Evolutionary conservation across 1,140 invertebrate genomes (phyloP).

Genomic region (Caenorhabditis brenneri): DNA sequence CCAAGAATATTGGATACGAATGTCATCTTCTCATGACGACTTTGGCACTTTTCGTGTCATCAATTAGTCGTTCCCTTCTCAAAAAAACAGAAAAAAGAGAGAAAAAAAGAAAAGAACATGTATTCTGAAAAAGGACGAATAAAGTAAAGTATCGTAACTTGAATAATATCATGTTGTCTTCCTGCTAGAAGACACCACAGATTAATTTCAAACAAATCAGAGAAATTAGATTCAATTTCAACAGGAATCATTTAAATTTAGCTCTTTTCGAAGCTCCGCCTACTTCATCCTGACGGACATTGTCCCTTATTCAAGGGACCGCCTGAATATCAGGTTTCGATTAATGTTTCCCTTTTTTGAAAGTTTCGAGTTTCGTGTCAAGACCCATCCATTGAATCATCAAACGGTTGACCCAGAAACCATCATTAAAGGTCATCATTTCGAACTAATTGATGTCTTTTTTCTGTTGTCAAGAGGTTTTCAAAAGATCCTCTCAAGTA

Average conservation of each 20-base stretch:
- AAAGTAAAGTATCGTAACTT: background rate
- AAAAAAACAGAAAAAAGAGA: background rate
- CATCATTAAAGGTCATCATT: background rate
- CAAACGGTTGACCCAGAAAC: background rate
- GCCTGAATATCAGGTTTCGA: slow-evolving; percentile 28
- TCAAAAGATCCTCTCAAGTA: background rate
- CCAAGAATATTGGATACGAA: background rate
- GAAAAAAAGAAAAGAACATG: too few species aligned
- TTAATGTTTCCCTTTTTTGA: background rate
- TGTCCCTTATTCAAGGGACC: background rate
- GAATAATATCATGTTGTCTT: background rate
- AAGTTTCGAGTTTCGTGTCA: slow-evolving; percentile 30
- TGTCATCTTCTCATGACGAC: background rate
- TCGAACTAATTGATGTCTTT: slow-evolving; percentile 1
- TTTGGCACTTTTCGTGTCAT: background rate
- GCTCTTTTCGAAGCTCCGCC: background rate
- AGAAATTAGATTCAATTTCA: background rate
- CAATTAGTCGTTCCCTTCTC: background rate
- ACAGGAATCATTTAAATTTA: slow-evolving; percentile 23
- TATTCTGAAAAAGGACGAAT: too few species aligned
- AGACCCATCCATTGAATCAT: background rate
- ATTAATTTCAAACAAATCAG: background rate
- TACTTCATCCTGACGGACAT: background rate
- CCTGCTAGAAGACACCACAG: background rate
- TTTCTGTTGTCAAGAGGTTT: background rate